Evolutionary conservation across 2,113 vertebrate species (phyloP), one percentile per base, ranked within the genome.

Genomic region (Ramphastos sulfuratus): DNA sequence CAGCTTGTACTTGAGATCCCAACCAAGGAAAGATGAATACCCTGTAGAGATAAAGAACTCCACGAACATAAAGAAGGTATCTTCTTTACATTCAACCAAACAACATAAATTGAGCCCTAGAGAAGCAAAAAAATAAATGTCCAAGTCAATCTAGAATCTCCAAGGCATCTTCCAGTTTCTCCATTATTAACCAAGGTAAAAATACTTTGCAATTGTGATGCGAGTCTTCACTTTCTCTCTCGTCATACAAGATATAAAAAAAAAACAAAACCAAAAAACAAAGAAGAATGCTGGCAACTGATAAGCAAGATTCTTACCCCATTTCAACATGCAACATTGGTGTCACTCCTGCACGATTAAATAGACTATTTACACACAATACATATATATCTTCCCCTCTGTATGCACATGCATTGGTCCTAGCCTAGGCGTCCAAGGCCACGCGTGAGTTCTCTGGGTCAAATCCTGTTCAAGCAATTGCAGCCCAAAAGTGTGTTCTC

Each of bases 331-430:
- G 97, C 97, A 97, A 95, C 96, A 86, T 25, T 54, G 97, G 90
- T 96, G 95, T 96, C 94, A 79, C 85, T 59, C 95, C 95, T 80
- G 96, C 86, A 96, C 89, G 95, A 96, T 97, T 98, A 98, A 98
- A 97, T 97, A 98, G 96, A 96, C 81, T 96, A 97, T 97, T 97
- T 97, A 96, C 95, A 96, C 96, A 96, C 60, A 95, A 96, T 93
- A 96, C 94, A 97, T 95, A 95, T 90, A 96, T 96, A 95, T 86
- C 91, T 92, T 89, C 90, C 93, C 93, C 92, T 95, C 95, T 90
- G 71, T 91, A 95, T 96, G 95, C 96, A 94, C 96, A 95, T 88
- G 96, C 96, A 97, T 96, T 96, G 91, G 96, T 97, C 97, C 96
- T 82, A 87, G 95, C 92, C 95, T 94, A 71, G 93, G 92, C 96